Conservation (phyloP, 1,140 invertebrate genomes). For the Eriocheir sinensis region DNA sequence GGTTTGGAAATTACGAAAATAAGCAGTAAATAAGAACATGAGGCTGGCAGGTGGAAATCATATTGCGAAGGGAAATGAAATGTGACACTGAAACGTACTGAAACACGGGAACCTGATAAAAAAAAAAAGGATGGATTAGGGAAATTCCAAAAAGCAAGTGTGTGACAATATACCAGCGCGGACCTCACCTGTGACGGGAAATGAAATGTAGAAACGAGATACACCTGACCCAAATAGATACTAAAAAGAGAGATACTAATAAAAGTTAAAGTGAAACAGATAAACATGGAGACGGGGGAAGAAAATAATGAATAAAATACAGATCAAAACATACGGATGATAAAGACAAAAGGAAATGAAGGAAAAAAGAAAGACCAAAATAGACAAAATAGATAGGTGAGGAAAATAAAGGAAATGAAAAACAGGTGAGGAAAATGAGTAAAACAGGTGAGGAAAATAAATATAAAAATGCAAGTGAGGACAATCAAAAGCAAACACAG, state of each 20-base stretch:
- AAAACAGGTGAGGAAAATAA: not conserved
- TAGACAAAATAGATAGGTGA: not conserved
- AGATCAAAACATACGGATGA: not conserved
- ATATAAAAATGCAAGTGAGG: not conserved
- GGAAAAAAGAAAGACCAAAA: not conserved
- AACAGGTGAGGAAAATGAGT: not conserved
- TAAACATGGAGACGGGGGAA: not conserved
- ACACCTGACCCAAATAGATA: not conserved
- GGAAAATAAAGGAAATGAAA: not conserved
- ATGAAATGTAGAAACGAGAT: not conserved
- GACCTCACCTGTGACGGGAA: not conserved
- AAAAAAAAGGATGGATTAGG: not conserved
- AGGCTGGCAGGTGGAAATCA: not conserved
- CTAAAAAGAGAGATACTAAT: not conserved
- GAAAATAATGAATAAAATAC: not conserved
- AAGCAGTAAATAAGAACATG: not conserved
- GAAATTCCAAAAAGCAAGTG: slow-evolving; percentile 25
- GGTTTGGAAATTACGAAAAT: not conserved
- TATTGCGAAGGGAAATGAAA: too few species aligned
- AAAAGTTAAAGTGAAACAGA: not conserved
- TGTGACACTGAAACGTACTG: too few species aligned
- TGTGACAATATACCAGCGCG: not conserved
- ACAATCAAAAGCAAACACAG: not conserved
- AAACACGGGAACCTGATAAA: not conserved
- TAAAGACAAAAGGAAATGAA: not conserved